Evolutionary conservation across 2,113 vertebrate genomes (phyloP), one percentile per base, ranked within the genome.

Genomic region (Lepus americanus): DNA sequence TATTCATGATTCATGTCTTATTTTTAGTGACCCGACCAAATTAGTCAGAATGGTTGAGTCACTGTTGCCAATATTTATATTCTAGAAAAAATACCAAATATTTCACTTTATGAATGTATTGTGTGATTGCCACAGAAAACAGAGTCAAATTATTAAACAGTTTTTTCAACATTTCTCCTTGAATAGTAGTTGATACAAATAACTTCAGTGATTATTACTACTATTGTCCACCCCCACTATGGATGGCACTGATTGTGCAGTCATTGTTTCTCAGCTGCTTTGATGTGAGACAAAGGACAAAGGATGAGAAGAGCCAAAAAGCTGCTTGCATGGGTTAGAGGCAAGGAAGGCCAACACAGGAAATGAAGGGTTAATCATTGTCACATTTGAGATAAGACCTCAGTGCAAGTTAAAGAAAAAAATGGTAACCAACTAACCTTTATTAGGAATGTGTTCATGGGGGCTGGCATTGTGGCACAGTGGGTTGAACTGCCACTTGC

Each of bases 51-150:
- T 80, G 16, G 92, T 70, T 29, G 10, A 64, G 29, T 87, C 11
- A 5, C 44, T 82, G 27, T 74, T 77, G 69, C 55, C 36, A 89
- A 29, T 82, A 66, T 83, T 94, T 89, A 82, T 55, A 67, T 73
- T 53, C 13, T 77, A 84, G 44, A 44, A 55, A 69, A 72, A 59
- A 76, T 10, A 27, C 25, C 25, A 39, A 74, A 64, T 67, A 80
- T 92, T 73, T 81, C 20, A 73, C 3, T 17, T 89, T 49, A 6
- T 51, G 61, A 63, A 9, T 76, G 86, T 89, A 93, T 94, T 81
- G 44, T 78, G 63, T 82, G 73, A 64, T 81, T 70, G 27, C 5
- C 29, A 19, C 31, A 72, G 94, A 90, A 94, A 96, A 81, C 55
- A 80, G 9, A 82, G 29, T 31, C 49, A 14, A 59, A 29, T 53